Base-by-base conservation (phyloP, 2,888 invertebrate genomes). In the Diaperis boleti region DNA sequence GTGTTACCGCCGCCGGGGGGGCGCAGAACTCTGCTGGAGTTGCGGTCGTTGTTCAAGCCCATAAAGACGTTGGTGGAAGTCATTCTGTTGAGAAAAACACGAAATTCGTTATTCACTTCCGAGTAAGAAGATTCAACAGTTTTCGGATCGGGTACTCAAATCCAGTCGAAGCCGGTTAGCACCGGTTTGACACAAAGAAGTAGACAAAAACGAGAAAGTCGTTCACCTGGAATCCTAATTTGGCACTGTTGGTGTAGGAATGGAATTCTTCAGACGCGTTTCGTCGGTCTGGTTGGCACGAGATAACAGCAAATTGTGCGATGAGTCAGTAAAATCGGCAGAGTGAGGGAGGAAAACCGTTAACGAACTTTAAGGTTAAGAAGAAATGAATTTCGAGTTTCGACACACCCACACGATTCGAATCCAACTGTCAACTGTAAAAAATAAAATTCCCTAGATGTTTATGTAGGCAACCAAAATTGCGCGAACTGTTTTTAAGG, bases 1-100 rank as follows among this genome's bases (percentile, higher is more conserved):
- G 81, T 82, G 61, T 82, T 79, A 11, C 82, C 83, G 62, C 84
- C 84, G 63, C 84, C 83, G 61, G 83, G 83, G 39, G 83, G 83
- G 65, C 82, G 80, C 64, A 83, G 70, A 13, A 85, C 83, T 70
- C 84, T 82, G 74, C 80, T 81, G 3, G 80, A 79, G 63, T 70
- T 78, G 54, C 76, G 77, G 10, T 41, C 62, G 0, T 57, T 66
- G 4, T 64, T 69, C 20, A 79, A 45, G 14, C 80, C 80, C 56
- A 73, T 68, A 56, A 75, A 77, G 54, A 76, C 67, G 35, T 70
- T 73, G n/a, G 79, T 79, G 0, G 81, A 79, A 70, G 78, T 79
- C 80, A 80, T 81, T 60, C 65, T 73, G 59, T 15, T 61, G 62
- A 15, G 6, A n/a, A 26, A 33, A 33, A 33, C n/a, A 33, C 11